Evolutionary conservation across 2,797 vertebrate genomes (phyloP), one percentile per base, ranked within the genome.

Genomic region (Clarias fuscus): DNA sequence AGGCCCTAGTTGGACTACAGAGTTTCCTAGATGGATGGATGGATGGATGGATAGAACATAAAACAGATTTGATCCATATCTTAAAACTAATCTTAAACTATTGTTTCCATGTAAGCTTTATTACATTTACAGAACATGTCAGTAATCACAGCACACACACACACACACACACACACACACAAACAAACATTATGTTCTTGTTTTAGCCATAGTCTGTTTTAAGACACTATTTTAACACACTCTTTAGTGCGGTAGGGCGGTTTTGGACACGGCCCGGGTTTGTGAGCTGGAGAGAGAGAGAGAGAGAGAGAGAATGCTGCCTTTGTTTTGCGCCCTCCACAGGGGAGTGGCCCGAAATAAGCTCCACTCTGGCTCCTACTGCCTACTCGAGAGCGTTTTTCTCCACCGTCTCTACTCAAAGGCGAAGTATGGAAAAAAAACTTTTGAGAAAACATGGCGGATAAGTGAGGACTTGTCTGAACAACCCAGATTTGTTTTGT

Each of bases 391-490:
- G 56, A 8, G 17, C 17, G 11, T 20, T 30, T n/a, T 78, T 59
- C 53, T 79, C 37, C 53, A n/a, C 72, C 24, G 27, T 76, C 17
- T 61, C 20, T 1, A 15, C 6, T 17, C 77, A 17, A 81, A 59
- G 30, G 24, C 43, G 56, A 70, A 86, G 43, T 58, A 53, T 85
- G 77, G 33, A 33, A 13, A 82, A 15, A 83, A 84, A 89, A 82
- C 53, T 48, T 86, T 67, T 59, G 76, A 89, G 85, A 30, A 88
- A 89, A 87, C 85, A 90, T 89, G 88, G 88, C 88, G 89, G 88
- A 88, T 83, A 65, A 15, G 22, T 1, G 30, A 56, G 40, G 59
- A 7, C 27, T 61, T 17, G 80, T 59, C 15, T 84, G 62, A 58
- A 27, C 30, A 10, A 59, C 48, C 48, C 48, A 11, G 48, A 11